These are phyloP conservation scores for Trachelus tabidus DNA, from an alignment of 2,888 invertebrate genomes.

Conservation along the genomic window DNA sequence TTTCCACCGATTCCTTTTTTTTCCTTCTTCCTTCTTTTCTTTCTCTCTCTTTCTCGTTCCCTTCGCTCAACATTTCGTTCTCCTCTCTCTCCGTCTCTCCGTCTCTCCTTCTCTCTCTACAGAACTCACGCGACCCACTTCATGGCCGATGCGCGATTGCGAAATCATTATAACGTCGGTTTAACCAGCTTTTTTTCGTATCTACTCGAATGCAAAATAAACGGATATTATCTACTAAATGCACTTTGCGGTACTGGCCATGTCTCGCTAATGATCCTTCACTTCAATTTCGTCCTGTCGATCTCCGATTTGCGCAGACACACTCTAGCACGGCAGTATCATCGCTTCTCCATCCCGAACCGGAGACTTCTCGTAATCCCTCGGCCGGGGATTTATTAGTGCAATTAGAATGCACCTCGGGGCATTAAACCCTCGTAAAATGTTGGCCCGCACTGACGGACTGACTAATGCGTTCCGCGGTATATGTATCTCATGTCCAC, in stretches of 20 bases:
- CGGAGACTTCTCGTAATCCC: neutral
- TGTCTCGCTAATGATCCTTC: neutral
- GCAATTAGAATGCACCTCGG: conserved; percentile 64
- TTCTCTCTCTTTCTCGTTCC: conserved; percentile 4
- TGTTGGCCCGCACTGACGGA: conserved; percentile 57
- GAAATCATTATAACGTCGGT: too few relatives aligned
- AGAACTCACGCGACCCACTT: neutral
- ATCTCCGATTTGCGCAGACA: neutral
- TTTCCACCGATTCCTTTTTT: conserved; percentile 28
- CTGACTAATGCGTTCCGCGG: conserved; percentile 54
- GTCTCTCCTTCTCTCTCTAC: neutral
- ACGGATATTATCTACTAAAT: too few relatives aligned
- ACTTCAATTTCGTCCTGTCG: neutral
- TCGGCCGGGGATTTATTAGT: conserved; percentile 55
- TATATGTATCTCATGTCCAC: conserved; percentile 19
- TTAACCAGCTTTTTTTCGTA: neutral
- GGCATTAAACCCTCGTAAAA: conserved; percentile 65
- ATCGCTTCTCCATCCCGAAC: neutral
- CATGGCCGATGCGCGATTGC: too few relatives aligned
- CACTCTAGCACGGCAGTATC: neutral
- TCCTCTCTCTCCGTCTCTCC: conserved; percentile 17
- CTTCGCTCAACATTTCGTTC: conserved; percentile 12
- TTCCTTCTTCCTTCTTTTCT: too few relatives aligned
- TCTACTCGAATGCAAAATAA: conserved; percentile 8
- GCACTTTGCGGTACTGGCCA: too few relatives aligned